Conservation (phyloP, 2,888 invertebrate genomes). For the Panzeria rudis region DNA sequence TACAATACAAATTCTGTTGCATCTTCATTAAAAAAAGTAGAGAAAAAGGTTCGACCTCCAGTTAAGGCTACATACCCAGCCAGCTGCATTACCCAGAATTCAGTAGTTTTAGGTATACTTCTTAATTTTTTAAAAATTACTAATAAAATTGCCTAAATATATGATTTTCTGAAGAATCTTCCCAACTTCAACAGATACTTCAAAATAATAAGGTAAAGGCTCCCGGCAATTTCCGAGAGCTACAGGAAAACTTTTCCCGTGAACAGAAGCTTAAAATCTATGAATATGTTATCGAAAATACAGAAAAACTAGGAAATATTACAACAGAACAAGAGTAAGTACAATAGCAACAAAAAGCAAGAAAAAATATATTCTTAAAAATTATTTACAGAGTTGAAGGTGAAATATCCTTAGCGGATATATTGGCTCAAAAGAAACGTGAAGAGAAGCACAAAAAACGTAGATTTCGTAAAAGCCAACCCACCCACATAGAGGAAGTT, state of each 20-base stretch:
- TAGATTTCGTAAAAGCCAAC: slow-evolving; percentile 80
- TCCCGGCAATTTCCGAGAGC: slow-evolving; percentile 77
- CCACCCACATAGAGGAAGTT: slow-evolving; percentile 81
- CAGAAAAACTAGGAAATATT: slow-evolving; percentile 74
- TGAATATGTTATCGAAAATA: slow-evolving; percentile 77
- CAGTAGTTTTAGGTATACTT: slow-evolving; percentile 73
- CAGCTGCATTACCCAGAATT: slow-evolving; percentile 73
- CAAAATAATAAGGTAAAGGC: slow-evolving; percentile 52
- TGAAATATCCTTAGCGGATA: slow-evolving; percentile 78
- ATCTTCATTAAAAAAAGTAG: neutral
- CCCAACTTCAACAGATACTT: slow-evolving; percentile 73
- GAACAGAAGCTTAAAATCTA: slow-evolving; percentile 78
- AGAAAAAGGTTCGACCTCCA: neutral
- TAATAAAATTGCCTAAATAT: neutral
- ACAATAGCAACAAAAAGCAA: neutral
- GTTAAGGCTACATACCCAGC: slow-evolving; percentile 71
- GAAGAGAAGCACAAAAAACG: slow-evolving; percentile 78
- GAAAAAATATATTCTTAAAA: neutral
- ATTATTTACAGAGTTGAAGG: slow-evolving; percentile 71
- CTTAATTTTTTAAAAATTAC: neutral
- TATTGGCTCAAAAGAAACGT: slow-evolving; percentile 78
- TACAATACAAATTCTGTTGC: slow-evolving; percentile 66
- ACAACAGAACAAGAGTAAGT: slow-evolving; percentile 75
- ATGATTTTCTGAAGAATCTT: slow-evolving; percentile 31
- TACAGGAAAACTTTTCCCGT: slow-evolving; percentile 76